Evolutionary conservation across 2,888 invertebrate species (phyloP), one percentile per base, ranked within the genome.

Genomic region (Arge pagana): DNA sequence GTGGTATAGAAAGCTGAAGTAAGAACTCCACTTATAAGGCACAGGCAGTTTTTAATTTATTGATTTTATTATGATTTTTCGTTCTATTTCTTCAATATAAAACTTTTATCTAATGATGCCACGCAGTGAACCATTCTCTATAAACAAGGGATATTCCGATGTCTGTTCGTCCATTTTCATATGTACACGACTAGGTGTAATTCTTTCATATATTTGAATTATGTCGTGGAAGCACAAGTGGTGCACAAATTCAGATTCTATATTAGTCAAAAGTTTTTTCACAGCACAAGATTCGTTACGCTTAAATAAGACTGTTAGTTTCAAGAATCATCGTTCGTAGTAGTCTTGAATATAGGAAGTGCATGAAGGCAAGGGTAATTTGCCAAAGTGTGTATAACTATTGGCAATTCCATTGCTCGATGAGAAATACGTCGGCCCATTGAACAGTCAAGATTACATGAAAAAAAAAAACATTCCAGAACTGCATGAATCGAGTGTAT

Each of bases 51-150:
- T 72, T 71, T 68, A 68, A 63, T 61, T 60, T 60, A 66, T 65
- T 67, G 65, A 67, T 65, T 71, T 72, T 72, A 69, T 73, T 73
- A 66, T 69, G 68, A 69, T 71, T 68, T 64, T 69, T 68, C 8
- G 52, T 48, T 61, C 52, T 58, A 72, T 72, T 68, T 75, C 70
- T 75, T 73, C 65, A 67, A 74, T 74, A 76, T 75, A 76, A 76
- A 76, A 76, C 73, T 75, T 76, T 66, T 68, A 67, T 74, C 69
- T 68, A 73, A 72, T 71, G 72, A 74, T 74, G 72, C 70, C 73
- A 70, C 70, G 65, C 70, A 68, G 64, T 69, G 68, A 71, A 70
- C 67, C 68, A 70, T 70, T 66, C 67, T 66, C 16, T 19, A 35
- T 51, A 43, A 51, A 51, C 50, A 66, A 67, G 65, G 65, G 64